Conservation (phyloP, 2,888 invertebrate species). For the Rhyacophila evoluta region DNA sequence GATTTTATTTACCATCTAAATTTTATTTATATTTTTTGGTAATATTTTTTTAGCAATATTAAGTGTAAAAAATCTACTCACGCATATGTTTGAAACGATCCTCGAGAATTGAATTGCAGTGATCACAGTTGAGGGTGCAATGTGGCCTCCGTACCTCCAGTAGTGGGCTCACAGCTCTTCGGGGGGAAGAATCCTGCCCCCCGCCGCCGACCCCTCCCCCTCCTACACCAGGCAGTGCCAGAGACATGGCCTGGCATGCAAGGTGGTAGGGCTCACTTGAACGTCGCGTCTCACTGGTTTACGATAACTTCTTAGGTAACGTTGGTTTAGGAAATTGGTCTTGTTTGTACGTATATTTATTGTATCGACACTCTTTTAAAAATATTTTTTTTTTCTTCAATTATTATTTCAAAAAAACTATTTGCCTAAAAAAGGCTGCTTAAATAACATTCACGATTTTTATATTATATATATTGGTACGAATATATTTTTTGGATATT, state of each 20-base stretch:
- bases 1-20: too few species aligned
- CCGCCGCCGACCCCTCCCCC: constrained; percentile 67
- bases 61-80: constrained; percentile 59
- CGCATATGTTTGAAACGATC: constrained; percentile 75
- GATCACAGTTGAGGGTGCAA: constrained; percentile 80
- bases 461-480: too few species aligned
- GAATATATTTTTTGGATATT: too few species aligned
- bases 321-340: background rate
- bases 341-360: background rate
- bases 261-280: background rate
- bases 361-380: background rate
- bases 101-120: constrained; percentile 77
- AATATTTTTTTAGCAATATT: too few species aligned
- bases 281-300: background rate
- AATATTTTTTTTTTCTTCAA: background rate
- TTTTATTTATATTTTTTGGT: too few species aligned
- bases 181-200: constrained; percentile 70
- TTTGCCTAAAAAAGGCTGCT: too few species aligned
- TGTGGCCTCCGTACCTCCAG: constrained; percentile 78
- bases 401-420: too few species aligned
- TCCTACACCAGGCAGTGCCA: constrained; percentile 70
- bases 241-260: constrained; percentile 64
- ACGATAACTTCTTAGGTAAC: background rate
- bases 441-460: too few species aligned
- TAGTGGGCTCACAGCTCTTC: constrained; percentile 77